A percentile compares a stretch with the other conserved stretches of the same genome.
These are phyloP conservation scores for Chionodraco myersi DNA, from an alignment of 2,113 vertebrate species.

Conservation along the genomic window DNA sequence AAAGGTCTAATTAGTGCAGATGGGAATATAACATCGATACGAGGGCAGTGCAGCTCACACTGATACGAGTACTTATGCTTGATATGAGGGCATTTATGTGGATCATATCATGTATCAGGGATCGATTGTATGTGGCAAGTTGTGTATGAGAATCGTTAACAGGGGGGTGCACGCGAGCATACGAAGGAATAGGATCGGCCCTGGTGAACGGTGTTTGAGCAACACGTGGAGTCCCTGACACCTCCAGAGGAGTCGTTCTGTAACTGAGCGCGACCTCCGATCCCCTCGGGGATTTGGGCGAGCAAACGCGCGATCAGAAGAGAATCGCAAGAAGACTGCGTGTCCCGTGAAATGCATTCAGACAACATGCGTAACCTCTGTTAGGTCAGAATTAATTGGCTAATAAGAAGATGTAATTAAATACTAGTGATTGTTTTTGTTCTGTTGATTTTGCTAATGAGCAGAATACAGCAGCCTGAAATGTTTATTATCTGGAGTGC, in stretches of 20 bases:
- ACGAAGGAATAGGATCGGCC: neutral
- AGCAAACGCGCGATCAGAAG: conserved; percentile 19
- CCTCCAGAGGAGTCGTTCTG: conserved; percentile 33
- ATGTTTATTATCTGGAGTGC: neutral
- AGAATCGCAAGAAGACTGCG: conserved; percentile 28
- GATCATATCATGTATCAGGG: conserved; percentile 38
- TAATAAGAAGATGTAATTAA: conserved; percentile 53
- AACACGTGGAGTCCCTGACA: conserved; percentile 12
- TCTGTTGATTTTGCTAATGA: conserved; percentile 41
- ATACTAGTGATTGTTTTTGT: conserved; percentile 43
- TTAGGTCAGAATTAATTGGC: conserved; percentile 60
- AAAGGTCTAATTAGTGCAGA: conserved; percentile 65
- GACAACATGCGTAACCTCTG: conserved; percentile 48
- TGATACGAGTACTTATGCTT: conserved; percentile 57
- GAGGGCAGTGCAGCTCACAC: conserved; percentile 32
- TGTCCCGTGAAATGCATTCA: conserved; percentile 36
- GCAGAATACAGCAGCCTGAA: conserved; percentile 9
- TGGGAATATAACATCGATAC: conserved; percentile 61
- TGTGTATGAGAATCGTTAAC: conserved; percentile 12
- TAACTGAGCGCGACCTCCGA: conserved; percentile 47
- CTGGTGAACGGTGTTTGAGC: conserved; percentile 1
- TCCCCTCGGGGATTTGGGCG: conserved; percentile 9
- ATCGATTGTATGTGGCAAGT: conserved; percentile 33
- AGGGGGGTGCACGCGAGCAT: neutral
- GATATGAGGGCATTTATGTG: conserved; percentile 44